A percentile compares a stretch with the other conserved stretches of the same genome.
phyloP scores from a whole-genome alignment of 1,140 invertebrate species.

The Aleiodes sp. region DNA sequence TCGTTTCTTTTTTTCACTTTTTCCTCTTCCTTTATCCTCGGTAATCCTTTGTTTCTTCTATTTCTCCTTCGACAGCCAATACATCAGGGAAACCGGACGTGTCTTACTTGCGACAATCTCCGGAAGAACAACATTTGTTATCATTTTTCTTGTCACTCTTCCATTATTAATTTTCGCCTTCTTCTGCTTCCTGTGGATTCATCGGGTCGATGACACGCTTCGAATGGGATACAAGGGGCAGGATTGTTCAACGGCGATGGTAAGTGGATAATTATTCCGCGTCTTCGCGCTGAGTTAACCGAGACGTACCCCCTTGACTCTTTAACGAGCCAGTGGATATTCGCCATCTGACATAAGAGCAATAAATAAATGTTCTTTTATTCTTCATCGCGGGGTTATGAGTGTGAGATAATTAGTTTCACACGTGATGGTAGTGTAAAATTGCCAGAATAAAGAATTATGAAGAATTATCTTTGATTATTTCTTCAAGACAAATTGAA shows the following conservation, averaged over 20 bases:
- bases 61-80: not conserved
- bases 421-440: not conserved
- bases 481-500: no score
- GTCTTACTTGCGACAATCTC: constrained; percentile 13
- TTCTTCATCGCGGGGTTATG: not conserved
- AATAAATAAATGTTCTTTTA: constrained; percentile 31
- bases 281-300: constrained; percentile 25
- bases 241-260: constrained; percentile 1
- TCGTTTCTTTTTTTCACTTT: not conserved
- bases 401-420: constrained; percentile 6
- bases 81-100: constrained; percentile 26
- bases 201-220: no score
- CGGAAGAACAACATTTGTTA: constrained; percentile 24
- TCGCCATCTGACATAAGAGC: constrained; percentile 27
- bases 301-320: constrained; percentile 31
- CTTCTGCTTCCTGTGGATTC: not conserved
- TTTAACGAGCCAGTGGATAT: constrained; percentile 31
- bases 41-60: not conserved
- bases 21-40: not conserved
- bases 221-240: not conserved
- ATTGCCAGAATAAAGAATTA: not conserved
- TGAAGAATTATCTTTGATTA: no score
- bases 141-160: constrained; percentile 22
- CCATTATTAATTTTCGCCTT: not conserved
- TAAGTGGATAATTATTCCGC: constrained; percentile 22